A percentile compares a stretch with the other conserved stretches of the same genome.
These are phyloP conservation scores for Prosopocoilus inquinatus DNA, from an alignment of 2,888 invertebrate species.

Conservation along the genomic window DNA sequence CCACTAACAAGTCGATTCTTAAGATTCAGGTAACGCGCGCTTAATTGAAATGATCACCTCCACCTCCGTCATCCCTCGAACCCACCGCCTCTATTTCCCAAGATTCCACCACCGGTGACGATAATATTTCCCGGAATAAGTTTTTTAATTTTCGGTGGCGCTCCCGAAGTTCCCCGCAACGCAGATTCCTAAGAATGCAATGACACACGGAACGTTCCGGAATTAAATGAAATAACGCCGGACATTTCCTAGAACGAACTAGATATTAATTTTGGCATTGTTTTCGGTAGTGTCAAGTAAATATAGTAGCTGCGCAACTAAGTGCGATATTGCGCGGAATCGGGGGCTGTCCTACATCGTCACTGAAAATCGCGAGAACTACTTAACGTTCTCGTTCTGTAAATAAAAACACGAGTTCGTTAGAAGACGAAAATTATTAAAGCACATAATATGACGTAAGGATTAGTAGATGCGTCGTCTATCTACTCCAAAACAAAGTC, in stretches of 20 bases:
- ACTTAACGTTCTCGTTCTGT: background rate
- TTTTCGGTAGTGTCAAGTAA: too few species aligned
- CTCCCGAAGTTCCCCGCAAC: background rate
- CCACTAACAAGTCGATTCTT: too few species aligned
- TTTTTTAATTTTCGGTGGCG: too few species aligned
- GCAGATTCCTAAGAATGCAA: background rate
- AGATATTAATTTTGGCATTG: too few species aligned
- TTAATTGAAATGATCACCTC: too few species aligned
- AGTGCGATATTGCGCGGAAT: background rate
- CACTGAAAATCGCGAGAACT: background rate
- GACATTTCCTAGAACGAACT: too few species aligned
- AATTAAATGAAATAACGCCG: background rate
- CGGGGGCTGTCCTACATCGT: background rate
- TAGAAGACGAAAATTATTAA: background rate
- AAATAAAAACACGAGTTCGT: background rate
- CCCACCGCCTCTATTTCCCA: too few species aligned
- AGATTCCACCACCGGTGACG: too few species aligned
- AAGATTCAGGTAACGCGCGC: too few species aligned
- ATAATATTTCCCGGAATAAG: too few species aligned
- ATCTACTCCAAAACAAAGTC: conserved; percentile 31
- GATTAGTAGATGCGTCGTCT: conserved; percentile 9
- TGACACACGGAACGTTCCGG: background rate
- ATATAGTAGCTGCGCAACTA: background rate
- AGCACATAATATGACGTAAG: background rate
- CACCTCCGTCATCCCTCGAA: too few species aligned